Evolutionary conservation across 30 jellyfish, hydroid and myxozoan species (phyloP).

Genomic region (Turritopsis rubra): DNA sequence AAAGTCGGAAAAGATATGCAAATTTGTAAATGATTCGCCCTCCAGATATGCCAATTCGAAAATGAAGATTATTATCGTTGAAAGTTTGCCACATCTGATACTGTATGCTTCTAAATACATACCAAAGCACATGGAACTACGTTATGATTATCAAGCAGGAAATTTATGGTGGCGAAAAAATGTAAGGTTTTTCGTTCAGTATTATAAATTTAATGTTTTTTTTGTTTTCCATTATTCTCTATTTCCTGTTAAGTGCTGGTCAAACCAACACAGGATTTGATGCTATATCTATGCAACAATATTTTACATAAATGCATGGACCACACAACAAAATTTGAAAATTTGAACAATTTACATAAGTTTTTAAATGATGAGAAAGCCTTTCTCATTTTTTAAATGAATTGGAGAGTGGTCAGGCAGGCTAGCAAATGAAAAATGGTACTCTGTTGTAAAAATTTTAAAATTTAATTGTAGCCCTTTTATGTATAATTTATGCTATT

Average conservation of each 20-base stretch:
- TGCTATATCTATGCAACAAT: not conserved
- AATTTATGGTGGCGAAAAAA: slow-evolving; percentile 15
- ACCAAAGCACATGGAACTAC: not conserved
- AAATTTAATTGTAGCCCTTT: not conserved
- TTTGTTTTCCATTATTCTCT: not conserved
- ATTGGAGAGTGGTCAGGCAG: not conserved
- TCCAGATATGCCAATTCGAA: slow-evolving; percentile 10
- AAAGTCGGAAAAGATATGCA: not conserved
- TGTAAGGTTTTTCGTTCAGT: slow-evolving; percentile 1
- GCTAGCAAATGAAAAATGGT: not conserved
- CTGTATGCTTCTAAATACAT: slow-evolving; percentile 1
- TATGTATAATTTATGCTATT: not conserved
- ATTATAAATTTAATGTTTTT: not conserved
- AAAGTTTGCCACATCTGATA: slow-evolving; percentile 9
- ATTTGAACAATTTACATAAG: not conserved
- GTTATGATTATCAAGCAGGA: slow-evolving; percentile 11
- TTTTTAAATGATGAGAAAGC: not conserved
- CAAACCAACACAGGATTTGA: too few relatives aligned
- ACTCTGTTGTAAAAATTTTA: not conserved
- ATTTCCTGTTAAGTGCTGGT: not conserved
- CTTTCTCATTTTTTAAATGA: not conserved
- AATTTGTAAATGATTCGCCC: slow-evolving; percentile 9
- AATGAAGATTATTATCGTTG: slow-evolving; percentile 5
- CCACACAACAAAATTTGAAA: not conserved
- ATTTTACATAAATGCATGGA: not conserved